Base-by-base conservation (phyloP, 92 coral and sea anemone genomes). In the Palythoa heliodiscus region DNA sequence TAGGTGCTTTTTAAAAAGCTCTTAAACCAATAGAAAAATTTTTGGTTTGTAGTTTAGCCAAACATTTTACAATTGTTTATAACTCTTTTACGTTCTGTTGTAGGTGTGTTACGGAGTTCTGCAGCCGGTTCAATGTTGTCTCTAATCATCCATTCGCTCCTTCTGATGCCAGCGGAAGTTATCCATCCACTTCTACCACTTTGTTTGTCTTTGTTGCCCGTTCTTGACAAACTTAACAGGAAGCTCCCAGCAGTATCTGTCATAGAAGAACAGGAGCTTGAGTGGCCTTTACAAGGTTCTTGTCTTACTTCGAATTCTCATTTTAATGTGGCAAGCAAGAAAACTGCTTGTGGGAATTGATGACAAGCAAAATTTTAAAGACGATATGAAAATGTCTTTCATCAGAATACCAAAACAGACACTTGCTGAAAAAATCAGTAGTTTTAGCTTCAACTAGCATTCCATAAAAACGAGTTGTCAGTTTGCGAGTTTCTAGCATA, bases 251-350 rank as follows among this genome's bases (percentile, higher is more conserved):
- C 97, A 60, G 97, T 87, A 57, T 83, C 90, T 20, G 78, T 92
- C n/a, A 82, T 93, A 80, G 97, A 93, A 83, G 97, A 91, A 48
- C 97, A 93, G 86, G 97, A 93, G 63, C 82, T 93, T 11, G 97
- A 93, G 83, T 93, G 97, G 97, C 97, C 97, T 54, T 93, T 93
- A 22, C 89, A 89, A 77, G 97, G 97, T 93, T 25, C 76, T 52
- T 14, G 2, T 2, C 14, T 48, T 39, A 20, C 19, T 17, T 71
- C 9, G 25, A 20, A 77, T 5, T 83, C 25, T 24, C 37, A 19
- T 2, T 23, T 16, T 71, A 4, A 17, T 16, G 38, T 20, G 14
- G 73, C 11, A 43, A 43, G 50, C 50, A 43, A 43, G 35, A 0
- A 43, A 43, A 43, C 3, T 43, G 50, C 9, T 43, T 43, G 6